Evolutionary conservation across 2,888 invertebrate species (phyloP).

Genomic region (Plebejus argus): DNA sequence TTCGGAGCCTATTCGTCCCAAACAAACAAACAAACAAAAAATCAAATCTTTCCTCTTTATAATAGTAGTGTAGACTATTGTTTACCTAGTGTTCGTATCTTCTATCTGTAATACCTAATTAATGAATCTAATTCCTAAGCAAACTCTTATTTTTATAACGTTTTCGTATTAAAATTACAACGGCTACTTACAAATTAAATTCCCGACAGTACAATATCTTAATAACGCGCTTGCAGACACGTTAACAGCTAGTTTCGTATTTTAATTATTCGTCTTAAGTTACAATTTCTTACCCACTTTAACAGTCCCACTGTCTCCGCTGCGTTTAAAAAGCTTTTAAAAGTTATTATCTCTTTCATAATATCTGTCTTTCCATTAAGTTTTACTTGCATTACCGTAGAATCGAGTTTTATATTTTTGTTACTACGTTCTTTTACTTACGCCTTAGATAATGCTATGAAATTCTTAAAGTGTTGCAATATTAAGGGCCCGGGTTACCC

Average conservation of each 20-base stretch:
- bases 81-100: too few relatives aligned
- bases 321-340: conserved; percentile 31
- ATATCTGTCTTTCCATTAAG: conserved; percentile 30
- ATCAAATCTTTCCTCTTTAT: too few relatives aligned
- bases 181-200: too few relatives aligned
- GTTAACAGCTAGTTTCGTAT: conserved; percentile 15
- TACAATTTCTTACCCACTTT: conserved; percentile 31
- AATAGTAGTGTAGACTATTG: too few relatives aligned
- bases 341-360: conserved; percentile 32
- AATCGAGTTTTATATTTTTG: conserved; percentile 12
- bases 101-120: too few relatives aligned
- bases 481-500: too few relatives aligned
- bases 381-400: conserved; percentile 6
- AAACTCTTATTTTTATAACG: too few relatives aligned
- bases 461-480: too few relatives aligned
- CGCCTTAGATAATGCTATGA: neutral
- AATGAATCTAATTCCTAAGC: too few relatives aligned
- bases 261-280: conserved; percentile 28
- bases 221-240: neutral
- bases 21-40: too few relatives aligned
- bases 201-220: neutral
- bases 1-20: too few relatives aligned
- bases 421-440: neutral
- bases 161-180: too few relatives aligned
- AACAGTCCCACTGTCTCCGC: conserved; percentile 22